These are phyloP conservation scores for Lucilia sericata DNA, from an alignment of 1,140 invertebrate species.

Conservation along the genomic window DNA sequence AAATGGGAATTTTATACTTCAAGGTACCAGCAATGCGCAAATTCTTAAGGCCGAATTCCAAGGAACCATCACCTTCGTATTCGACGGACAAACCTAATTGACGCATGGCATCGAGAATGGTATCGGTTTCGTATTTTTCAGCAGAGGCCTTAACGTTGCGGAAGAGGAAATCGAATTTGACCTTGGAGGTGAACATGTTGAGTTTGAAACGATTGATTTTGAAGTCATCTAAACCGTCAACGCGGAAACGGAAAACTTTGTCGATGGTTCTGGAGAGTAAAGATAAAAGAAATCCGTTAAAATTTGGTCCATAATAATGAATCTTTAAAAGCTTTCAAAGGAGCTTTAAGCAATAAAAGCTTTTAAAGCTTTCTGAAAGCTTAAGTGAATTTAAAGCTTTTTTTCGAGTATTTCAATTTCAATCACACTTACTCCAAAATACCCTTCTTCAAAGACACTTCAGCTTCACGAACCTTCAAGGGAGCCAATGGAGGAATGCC, in stretches of 20 bases:
- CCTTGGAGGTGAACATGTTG: constrained; percentile 58
- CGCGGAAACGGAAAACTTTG: constrained; percentile 57
- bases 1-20: constrained; percentile 61
- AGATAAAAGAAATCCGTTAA: background rate
- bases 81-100: constrained; percentile 60
- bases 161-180: constrained; percentile 61
- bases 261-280: constrained; percentile 52
- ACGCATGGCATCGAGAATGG: constrained; percentile 60
- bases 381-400: too few relatives aligned
- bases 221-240: constrained; percentile 62
- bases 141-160: constrained; percentile 58
- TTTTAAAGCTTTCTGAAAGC: too few relatives aligned
- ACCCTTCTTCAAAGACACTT: constrained; percentile 56
- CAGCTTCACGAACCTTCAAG: constrained; percentile 54
- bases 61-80: constrained; percentile 59
- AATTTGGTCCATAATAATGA: background rate
- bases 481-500: constrained; percentile 63
- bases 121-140: constrained; percentile 60
- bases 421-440: constrained; percentile 55
- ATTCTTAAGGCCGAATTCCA: constrained; percentile 60
- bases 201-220: constrained; percentile 59
- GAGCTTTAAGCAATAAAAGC: background rate
- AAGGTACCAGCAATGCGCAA: constrained; percentile 57
- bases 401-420: too few relatives aligned
- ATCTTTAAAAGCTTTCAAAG: background rate